Evolutionary conservation across 53 echinoderm and acorn worm species (phyloP), one percentile per base, ranked within the genome.

Genomic region (Antedon mediterranea): DNA sequence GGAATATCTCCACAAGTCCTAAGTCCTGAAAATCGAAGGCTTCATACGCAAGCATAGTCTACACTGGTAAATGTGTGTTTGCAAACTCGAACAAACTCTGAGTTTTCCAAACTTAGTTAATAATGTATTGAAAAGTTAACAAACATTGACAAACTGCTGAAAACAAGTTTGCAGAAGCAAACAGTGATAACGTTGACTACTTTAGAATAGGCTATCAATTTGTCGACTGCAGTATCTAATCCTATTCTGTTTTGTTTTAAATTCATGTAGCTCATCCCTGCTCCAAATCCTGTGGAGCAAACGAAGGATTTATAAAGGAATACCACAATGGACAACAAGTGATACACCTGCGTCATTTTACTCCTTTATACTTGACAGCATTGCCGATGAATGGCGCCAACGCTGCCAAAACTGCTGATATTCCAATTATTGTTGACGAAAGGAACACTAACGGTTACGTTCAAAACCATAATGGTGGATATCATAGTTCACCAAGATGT

Each of bases 281-380:
- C 43, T 78, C 82, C 14, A 84, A 85, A 28, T 97, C 97, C 3
- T 97, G 97, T 75, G 97, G 97, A 30, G 92, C 92, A 14, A 92
- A 88, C 43, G 84, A 87, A 26, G 97, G 85, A 27, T 84, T 85
- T 80, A 92, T 92, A 73, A 89, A 92, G 43, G 57, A 57, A 57
- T 97, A 92, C 86, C 85, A 82, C 31, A 92, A 97, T 80, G 90
- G 88, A 20, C 92, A 97, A 28, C 78, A 85, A 20, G 77, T 97
- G 30, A 87, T 91, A 71, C 91, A 92, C 74, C 84, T 97, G 28
- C 92, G 92, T 76, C 97, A 89, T 27, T 97, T 97, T 78, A 89
- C 97, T 32, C 97, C 97, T 23, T 81, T 97, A 28, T 97, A 97
- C 84, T 86, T 97, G 20, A 97, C 97, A 26, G 88, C 86, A 30